Evolutionary conservation across 2,888 invertebrate species (phyloP).

Genomic region (Noctua janthe): DNA sequence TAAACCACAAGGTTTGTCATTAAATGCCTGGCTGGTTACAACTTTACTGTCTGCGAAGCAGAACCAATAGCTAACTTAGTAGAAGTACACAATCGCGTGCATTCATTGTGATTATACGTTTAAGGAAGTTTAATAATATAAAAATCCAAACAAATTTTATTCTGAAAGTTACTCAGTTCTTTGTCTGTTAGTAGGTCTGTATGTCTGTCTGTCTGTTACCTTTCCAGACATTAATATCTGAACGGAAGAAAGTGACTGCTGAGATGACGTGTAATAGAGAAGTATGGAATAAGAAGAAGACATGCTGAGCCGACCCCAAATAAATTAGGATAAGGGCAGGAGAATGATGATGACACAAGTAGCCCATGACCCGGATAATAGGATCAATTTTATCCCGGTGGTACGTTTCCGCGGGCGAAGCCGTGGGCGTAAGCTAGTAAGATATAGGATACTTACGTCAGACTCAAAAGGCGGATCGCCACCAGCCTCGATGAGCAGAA

Average conservation of each 20-base stretch:
- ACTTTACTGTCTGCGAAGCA: not conserved
- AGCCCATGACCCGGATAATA: not conserved
- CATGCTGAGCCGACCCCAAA: too few species aligned
- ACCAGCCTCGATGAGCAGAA: conserved; percentile 74
- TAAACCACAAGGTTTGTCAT: not conserved
- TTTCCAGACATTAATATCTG: not conserved
- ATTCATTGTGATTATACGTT: not conserved
- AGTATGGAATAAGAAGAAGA: too few species aligned
- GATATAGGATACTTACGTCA: conserved; percentile 61
- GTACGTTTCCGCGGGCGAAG: not conserved
- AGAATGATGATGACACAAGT: too few species aligned
- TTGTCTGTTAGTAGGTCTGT: not conserved
- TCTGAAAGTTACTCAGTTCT: not conserved
- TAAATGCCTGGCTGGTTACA: not conserved
- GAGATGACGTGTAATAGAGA: too few species aligned
- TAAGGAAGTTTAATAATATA: not conserved
- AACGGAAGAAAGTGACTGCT: not conserved
- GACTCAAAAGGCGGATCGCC: conserved; percentile 73
- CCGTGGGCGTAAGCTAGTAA: not conserved
- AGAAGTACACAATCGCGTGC: not conserved
- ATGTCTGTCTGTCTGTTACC: not conserved
- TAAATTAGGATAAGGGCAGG: too few species aligned
- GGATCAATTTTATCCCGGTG: not conserved
- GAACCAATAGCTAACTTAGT: not conserved
- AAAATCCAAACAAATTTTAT: not conserved